Conservation (phyloP, 2,888 invertebrate species). For the Leptothorax acervorum region DNA sequence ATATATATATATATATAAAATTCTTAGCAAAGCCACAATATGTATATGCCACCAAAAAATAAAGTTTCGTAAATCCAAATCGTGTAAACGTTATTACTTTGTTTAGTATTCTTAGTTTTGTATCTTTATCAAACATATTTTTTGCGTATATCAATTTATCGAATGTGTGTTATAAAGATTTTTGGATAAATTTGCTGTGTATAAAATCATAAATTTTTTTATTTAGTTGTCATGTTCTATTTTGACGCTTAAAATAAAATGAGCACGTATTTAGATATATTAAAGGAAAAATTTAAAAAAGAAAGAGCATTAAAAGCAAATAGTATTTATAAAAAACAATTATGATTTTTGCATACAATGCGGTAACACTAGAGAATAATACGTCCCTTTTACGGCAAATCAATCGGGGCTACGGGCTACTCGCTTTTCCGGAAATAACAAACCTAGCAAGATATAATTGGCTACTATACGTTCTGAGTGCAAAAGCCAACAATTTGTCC, state of each 20-base stretch:
- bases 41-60: slow-evolving; percentile 36
- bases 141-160: too few relatives aligned
- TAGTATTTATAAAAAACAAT: too few relatives aligned
- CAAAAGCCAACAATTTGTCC: not conserved
- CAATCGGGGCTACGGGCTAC: not conserved
- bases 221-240: not conserved
- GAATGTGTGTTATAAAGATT: too few relatives aligned
- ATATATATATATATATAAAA: not conserved
- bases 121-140: not conserved
- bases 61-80: slow-evolving; percentile 44
- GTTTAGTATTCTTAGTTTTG: not conserved
- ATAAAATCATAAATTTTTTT: not conserved
- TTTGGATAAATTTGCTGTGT: not conserved
- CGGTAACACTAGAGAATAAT: not conserved
- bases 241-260: not conserved
- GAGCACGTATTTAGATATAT: not conserved
- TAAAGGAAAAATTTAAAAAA: not conserved
- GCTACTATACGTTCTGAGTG: not conserved
- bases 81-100: not conserved
- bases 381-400: not conserved
- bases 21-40: slow-evolving; percentile 25
- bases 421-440: not conserved
- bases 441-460: not conserved
- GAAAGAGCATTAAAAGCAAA: not conserved
- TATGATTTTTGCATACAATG: not conserved